Conservation (phyloP, 2,113 vertebrate species). For the Chaetodon trifascialis region DNA sequence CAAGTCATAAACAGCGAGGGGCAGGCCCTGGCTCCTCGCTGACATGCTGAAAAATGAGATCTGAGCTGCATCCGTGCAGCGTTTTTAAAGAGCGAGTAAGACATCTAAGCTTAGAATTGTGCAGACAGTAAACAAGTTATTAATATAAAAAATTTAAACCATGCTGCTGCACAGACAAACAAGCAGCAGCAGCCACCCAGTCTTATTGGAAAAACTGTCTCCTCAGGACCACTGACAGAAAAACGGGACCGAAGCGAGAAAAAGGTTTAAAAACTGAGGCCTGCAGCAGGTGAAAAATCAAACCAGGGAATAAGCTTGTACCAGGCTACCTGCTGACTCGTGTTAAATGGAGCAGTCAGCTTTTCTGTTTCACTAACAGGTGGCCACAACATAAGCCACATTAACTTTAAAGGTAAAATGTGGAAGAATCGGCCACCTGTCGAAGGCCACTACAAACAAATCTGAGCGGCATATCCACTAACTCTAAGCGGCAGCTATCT, state of each 20-base stretch:
- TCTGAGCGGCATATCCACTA: no score
- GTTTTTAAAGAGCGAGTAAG: neutral
- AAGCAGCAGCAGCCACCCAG: constrained; percentile 17
- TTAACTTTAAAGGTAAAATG: neutral
- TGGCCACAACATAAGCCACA: constrained; percentile 1
- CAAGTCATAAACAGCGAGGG: constrained; percentile 48
- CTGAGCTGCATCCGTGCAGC: neutral
- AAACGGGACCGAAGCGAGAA: neutral
- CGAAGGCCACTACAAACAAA: no score
- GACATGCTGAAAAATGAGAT: constrained; percentile 7
- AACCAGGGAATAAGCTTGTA: neutral
- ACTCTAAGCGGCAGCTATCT: no score
- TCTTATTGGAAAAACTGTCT: constrained; percentile 46
- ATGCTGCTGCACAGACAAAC: no score
- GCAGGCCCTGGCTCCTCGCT: constrained; percentile 14
- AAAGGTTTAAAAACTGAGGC: constrained; percentile 17
- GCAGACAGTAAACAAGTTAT: neutral
- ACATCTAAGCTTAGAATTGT: neutral
- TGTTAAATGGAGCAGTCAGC: constrained; percentile 22
- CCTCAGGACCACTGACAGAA: constrained; percentile 25
- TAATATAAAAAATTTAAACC: neutral
- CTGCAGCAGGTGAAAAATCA: constrained; percentile 10
- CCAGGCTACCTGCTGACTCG: neutral
- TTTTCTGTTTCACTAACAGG: neutral
- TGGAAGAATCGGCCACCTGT: no score